phyloP scores from a whole-genome alignment of 2,888 invertebrate genomes.

The Acronicta leporina region DNA sequence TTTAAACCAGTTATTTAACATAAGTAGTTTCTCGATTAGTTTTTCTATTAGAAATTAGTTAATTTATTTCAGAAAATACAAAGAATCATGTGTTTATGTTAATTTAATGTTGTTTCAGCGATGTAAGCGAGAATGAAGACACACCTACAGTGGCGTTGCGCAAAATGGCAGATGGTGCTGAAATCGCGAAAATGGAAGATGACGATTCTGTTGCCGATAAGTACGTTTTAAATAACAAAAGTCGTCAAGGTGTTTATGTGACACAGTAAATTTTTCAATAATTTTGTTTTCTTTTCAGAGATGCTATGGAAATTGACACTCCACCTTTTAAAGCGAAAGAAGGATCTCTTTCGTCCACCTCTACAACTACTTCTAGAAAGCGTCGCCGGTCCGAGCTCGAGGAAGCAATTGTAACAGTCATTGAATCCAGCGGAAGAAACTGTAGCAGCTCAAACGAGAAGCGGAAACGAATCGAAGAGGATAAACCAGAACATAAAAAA shows the following conservation, averaged over 20 bases:
- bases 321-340: slow-evolving; percentile 33
- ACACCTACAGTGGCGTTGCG: slow-evolving; percentile 50
- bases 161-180: slow-evolving; percentile 72
- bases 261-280: neutral
- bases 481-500: slow-evolving; percentile 46
- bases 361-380: slow-evolving; percentile 65
- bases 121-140: slow-evolving; percentile 76
- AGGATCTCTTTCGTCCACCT: slow-evolving; percentile 13
- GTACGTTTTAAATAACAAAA: slow-evolving; percentile 1
- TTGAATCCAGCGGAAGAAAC: slow-evolving; percentile 60
- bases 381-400: slow-evolving; percentile 78
- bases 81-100: neutral
- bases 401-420: slow-evolving; percentile 71
- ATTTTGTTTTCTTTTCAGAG: slow-evolving; percentile 57
- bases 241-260: too few species aligned
- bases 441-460: slow-evolving; percentile 61
- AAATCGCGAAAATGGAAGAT: slow-evolving; percentile 64
- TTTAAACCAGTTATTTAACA: too few species aligned
- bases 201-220: slow-evolving; percentile 49
- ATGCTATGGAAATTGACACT: slow-evolving; percentile 61
- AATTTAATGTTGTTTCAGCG: slow-evolving; percentile 59
- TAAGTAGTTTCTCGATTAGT: too few species aligned
- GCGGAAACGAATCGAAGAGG: slow-evolving; percentile 60
- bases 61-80: neutral
- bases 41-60: too few species aligned